Evolutionary conservation across 2,888 invertebrate genomes (phyloP), one percentile per base, ranked within the genome.

Genomic region (Andrena camellia): DNA sequence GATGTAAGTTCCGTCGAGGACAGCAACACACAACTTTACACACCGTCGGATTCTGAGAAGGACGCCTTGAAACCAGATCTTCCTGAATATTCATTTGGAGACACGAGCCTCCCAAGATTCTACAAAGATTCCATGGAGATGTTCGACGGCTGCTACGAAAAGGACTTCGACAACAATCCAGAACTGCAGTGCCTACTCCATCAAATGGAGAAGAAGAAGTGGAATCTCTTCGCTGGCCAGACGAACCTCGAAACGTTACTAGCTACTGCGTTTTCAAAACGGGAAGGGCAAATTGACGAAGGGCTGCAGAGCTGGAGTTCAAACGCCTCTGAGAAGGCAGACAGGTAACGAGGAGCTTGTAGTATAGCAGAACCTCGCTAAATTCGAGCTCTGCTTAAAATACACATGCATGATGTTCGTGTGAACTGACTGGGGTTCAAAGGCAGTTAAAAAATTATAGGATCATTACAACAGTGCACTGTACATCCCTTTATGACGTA

Each of bases 71-170:
- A 63, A 10, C 6, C 33, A 4, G 68, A 64, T n/a, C 6, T 60
- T 7, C 35, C 59, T 0, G 59, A 81, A 20, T 20, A 57, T 33
- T 54, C 73, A 1, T 60, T 66, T 13, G 62, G 52, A 1, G 62
- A 63, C 8, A 6, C 35, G 6, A 63, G 57, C 2, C 57, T 70
- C n/a, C 54, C 62, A 13, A 71, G 54, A 26, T 50, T 80, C 63
- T 71, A 68, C 62, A 29, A 75, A 5, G 68, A 71, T 5, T 80
- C 67, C 0, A 68, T 76, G 81, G 75, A 81, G 7, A 54, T 76
- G 2, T 83, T 83, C 48, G 81, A 69, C 7, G 76, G 83, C 2
- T 76, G 68, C 23, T 81, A 81, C 35, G 81, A 83, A 6, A 72
- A 81, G 7, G 76, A 81, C 26, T 81, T 72, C 10, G 81, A 52